Evolutionary conservation across 2,888 invertebrate genomes (phyloP).

Genomic region (Amphipoea oculea): DNA sequence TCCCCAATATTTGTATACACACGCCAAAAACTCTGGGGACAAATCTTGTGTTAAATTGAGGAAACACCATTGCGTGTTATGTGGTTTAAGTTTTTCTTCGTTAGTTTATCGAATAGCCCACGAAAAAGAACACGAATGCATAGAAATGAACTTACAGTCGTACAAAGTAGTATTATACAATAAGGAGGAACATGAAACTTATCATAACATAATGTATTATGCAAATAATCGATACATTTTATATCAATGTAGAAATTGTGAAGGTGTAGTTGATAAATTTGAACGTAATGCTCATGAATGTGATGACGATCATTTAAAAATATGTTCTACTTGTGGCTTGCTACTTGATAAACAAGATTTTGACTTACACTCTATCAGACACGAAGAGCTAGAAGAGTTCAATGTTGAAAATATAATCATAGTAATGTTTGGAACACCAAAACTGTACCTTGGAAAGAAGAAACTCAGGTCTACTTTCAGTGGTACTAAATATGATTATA

Average conservation of each 20-base stretch:
- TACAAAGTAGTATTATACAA: slow-evolving; percentile 79
- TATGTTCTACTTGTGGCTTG: slow-evolving; percentile 78
- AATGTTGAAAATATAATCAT: slow-evolving; percentile 76
- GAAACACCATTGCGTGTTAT: slow-evolving; percentile 75
- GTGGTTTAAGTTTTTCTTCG: slow-evolving; percentile 76
- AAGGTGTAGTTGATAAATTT: slow-evolving; percentile 73
- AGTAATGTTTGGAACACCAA: slow-evolving; percentile 75
- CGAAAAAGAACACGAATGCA: slow-evolving; percentile 73
- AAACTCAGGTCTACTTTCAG: slow-evolving; percentile 66
- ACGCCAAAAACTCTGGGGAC: slow-evolving; percentile 65
- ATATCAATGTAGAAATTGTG: slow-evolving; percentile 82
- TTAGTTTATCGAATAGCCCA: slow-evolving; percentile 69
- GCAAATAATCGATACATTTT: slow-evolving; percentile 71
- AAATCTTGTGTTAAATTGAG: slow-evolving; percentile 67
- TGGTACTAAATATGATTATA: slow-evolving; percentile 78
- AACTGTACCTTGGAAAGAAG: slow-evolving; percentile 38
- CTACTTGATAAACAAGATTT: slow-evolving; percentile 71
- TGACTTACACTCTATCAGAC: slow-evolving; percentile 75
- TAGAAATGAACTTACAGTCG: slow-evolving; percentile 66
- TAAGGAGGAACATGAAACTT: slow-evolving; percentile 69
- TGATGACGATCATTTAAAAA: slow-evolving; percentile 66
- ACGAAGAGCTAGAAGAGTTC: slow-evolving; percentile 73
- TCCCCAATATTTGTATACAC: slow-evolving; percentile 70
- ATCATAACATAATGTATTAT: slow-evolving; percentile 69
- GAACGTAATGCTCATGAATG: slow-evolving; percentile 72